Evolutionary conservation across 2,888 invertebrate species (phyloP), one percentile per base, ranked within the genome.

Genomic region (Hemistola chrysoprasaria): DNA sequence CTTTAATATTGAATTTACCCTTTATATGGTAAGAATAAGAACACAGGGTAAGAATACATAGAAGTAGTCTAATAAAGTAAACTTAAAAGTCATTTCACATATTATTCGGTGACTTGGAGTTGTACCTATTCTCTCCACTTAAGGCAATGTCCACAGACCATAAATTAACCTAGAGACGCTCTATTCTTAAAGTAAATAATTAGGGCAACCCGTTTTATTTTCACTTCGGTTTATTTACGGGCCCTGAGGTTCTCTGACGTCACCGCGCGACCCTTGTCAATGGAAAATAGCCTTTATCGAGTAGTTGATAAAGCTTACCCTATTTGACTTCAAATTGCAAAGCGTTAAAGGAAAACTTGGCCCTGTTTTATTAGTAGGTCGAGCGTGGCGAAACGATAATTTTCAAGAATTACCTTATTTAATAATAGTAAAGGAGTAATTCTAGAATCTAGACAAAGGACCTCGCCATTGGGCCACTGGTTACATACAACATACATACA

Each of bases 171-270:
- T 49, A 45, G 52, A 53, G 56, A 44, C 45, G 45, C 40, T 54
- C 62, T 56, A 58, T 59, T 62, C 53, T 53, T 55, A 59, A 56
- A 61, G 61, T 65, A 60, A 65, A 69, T 65, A 72, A 67, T 70
- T 65, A 71, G 68, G 68, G 50, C 71, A 62, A 50, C 59, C 56
- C 50, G 59, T 59, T 61, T 67, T 71, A 71, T 70, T 70, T 71
- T 66, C 53, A 54, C 51, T 36, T 44, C 58, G 45, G 57, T 59
- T 63, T 68, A 70, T 71, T 67, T 65, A 62, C 48, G 59, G 61
- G 43, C 48, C 34, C 39, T 43, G 58, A 62, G 60, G 60, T 47
- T 53, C 27, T 35, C 36, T 67, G 60, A 65, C 61, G 60, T 65
- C 62, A 64, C 49, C 25, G 29, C 31, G 22, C 35, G 25, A 36